Percentiles rank a stretch among this genome's conserved stretches.
These are phyloP conservation scores for Hipposideros larvatus DNA, from an alignment of 2,797 vertebrate genomes.

Conservation along the genomic window DNA sequence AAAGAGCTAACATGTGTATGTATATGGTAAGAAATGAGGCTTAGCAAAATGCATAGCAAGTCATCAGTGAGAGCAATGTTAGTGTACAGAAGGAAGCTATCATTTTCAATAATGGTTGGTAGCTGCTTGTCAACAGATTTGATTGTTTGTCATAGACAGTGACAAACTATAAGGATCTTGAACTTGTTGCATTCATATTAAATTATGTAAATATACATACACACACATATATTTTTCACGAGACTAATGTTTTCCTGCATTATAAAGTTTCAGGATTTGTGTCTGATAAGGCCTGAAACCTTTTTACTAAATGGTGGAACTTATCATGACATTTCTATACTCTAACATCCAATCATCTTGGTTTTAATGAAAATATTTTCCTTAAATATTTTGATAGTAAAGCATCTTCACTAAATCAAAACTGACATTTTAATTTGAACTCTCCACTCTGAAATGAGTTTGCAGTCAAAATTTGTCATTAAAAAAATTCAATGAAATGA, in stretches of 20 bases:
- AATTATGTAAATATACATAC: background rate
- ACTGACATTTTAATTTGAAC: slow-evolving; percentile 80
- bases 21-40: background rate
- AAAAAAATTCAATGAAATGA: slow-evolving; percentile 78
- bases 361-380: slow-evolving; percentile 79
- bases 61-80: background rate
- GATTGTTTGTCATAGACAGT: background rate
- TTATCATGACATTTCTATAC: slow-evolving; percentile 41
- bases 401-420: slow-evolving; percentile 67
- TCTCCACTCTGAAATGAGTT: slow-evolving; percentile 69
- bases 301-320: slow-evolving; percentile 63
- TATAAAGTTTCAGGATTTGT: slow-evolving; percentile 53
- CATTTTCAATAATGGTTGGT: background rate
- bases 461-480: slow-evolving; percentile 76
- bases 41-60: background rate
- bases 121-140: background rate
- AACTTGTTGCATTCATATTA: background rate
- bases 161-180: background rate
- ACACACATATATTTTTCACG: slow-evolving; percentile 1
- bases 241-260: slow-evolving; percentile 35
- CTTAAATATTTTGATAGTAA: slow-evolving; percentile 73
- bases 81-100: background rate
- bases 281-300: slow-evolving; percentile 49
- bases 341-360: slow-evolving; percentile 58
- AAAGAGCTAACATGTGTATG: background rate